phyloP scores from a whole-genome alignment of 1,140 invertebrate genomes.

The Drosophila pseudoananassae region DNA sequence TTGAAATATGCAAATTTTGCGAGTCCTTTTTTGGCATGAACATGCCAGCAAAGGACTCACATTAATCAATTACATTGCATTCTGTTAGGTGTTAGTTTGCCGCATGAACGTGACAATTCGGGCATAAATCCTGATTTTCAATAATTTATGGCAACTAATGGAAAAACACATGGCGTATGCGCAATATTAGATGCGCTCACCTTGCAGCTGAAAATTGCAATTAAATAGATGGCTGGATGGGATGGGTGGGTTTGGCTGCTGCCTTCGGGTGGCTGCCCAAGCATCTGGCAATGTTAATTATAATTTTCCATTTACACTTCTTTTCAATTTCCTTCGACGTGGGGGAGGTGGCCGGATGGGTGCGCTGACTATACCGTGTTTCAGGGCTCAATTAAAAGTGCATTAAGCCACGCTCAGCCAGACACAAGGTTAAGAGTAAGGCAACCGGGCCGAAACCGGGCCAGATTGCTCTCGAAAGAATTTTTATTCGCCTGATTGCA shows the following conservation, averaged over 20 bases:
- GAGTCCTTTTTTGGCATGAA: conserved; percentile 21
- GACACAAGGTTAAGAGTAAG: conserved; percentile 59
- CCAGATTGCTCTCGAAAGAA: conserved; percentile 50
- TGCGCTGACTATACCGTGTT: neutral
- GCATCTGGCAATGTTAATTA: conserved; percentile 77
- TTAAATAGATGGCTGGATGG: conserved; percentile 25
- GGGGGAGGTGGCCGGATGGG: neutral
- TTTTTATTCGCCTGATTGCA: conserved; percentile 72
- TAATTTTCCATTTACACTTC: conserved; percentile 67
- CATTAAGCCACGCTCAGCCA: conserved; percentile 64
- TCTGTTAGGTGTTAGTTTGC: conserved; percentile 41
- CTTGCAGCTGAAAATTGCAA: conserved; percentile 37
- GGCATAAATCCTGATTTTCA: conserved; percentile 74
- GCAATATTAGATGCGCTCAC: conserved; percentile 39
- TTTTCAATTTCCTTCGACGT: conserved; percentile 50
- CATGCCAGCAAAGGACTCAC: conserved; percentile 46
- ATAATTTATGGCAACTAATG: conserved; percentile 76
- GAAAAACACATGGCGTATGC: conserved; percentile 70
- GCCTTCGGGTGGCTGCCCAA: neutral
- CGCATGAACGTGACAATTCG: conserved; percentile 65
- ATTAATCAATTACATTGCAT: conserved; percentile 61
- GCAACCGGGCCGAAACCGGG: conserved; percentile 39
- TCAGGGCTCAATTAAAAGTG: conserved; percentile 75
- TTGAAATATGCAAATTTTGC: conserved; percentile 47
- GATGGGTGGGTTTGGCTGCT: neutral